Evolutionary conservation across 2,888 invertebrate genomes (phyloP), one percentile per base, ranked within the genome.

Genomic region (Athalia rosae): DNA sequence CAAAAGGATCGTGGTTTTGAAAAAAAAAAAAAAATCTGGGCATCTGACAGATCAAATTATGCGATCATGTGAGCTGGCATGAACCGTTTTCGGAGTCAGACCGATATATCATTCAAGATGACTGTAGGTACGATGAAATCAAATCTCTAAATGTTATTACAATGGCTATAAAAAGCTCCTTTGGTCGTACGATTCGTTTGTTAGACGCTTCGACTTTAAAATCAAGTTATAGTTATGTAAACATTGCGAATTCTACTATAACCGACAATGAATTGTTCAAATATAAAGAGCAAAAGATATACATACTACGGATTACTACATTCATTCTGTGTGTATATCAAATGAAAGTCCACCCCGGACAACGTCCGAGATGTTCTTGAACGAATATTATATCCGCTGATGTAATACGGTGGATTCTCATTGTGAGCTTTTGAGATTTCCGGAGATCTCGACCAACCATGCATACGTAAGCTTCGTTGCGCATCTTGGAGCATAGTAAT

Each of bases 71-170:
- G 28, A 28, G 28, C 28, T 28, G 28, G 1, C 28, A 28, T 28
- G 28, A 28, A 28, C 28, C 28, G 28, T 28, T 28, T 28, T 28
- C 28, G 28, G 50, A 50, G 11, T 50, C 50, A 50, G 8, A 11
- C 50, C 63, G 11, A n/a, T 63, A 11, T 11, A 63, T 43, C 45
- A 63, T 5, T n/a, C 43, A 7, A n/a, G 43, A 63, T n/a, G 7
- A 45, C 28, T 61, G 9, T 28, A 28, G 43, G 13, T 13, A 63
- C 47, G 43, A n/a, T 43, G 63, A 63, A 63, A 63, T 63, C n/a
- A 63, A 41, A 63, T 63, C 11, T 63, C 63, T n/a, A 47, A 63
- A 63, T 63, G 47, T 63, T 45, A 13, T 63, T 63, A 6, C 45
- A 47, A 13, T 7, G 4, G 11, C 6, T 63, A n/a, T 45, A 47